A percentile compares a stretch with the other conserved stretches of the same genome.
These are phyloP conservation scores for Platygyra sinensis DNA, from an alignment of 64 coral and sea anemone species.

Conservation along the genomic window DNA sequence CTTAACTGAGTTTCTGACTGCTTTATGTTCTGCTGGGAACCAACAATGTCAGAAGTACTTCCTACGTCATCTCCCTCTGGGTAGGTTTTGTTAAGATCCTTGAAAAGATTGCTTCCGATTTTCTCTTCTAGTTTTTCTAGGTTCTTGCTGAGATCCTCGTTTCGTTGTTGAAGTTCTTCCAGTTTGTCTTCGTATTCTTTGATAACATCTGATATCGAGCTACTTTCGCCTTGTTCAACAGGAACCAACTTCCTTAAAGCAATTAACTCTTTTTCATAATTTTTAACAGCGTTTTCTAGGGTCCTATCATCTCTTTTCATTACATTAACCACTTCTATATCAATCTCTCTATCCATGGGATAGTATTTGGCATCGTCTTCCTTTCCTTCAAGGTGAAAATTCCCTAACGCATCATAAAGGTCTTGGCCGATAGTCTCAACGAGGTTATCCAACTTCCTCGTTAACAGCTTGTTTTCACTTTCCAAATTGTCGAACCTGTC, in stretches of 20 bases:
- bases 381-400: not conserved
- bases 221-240: not conserved
- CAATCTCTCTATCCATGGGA: not conserved
- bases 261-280: slow-evolving; percentile 19
- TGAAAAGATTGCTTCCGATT: slow-evolving; percentile 26
- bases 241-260: slow-evolving; percentile 7
- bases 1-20: not conserved
- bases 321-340: not conserved
- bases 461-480: not conserved
- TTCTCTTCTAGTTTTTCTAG: slow-evolving; percentile 17
- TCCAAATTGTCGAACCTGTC: not conserved
- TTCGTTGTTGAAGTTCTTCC: slow-evolving; percentile 6
- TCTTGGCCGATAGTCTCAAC: not conserved
- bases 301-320: not conserved
- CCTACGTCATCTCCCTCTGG: not conserved
- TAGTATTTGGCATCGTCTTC: not conserved
- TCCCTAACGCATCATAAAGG: not conserved
- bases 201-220: slow-evolving; percentile 1
- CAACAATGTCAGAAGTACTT: not conserved
- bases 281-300: slow-evolving; percentile 11
- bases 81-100: not conserved
- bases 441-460: not conserved
- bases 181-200: slow-evolving; percentile 19
- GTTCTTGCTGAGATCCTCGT: not conserved
- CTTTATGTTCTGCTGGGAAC: not conserved